phyloP scores from a whole-genome alignment of 2,888 invertebrate species.

The Eupelmus urozonus region DNA sequence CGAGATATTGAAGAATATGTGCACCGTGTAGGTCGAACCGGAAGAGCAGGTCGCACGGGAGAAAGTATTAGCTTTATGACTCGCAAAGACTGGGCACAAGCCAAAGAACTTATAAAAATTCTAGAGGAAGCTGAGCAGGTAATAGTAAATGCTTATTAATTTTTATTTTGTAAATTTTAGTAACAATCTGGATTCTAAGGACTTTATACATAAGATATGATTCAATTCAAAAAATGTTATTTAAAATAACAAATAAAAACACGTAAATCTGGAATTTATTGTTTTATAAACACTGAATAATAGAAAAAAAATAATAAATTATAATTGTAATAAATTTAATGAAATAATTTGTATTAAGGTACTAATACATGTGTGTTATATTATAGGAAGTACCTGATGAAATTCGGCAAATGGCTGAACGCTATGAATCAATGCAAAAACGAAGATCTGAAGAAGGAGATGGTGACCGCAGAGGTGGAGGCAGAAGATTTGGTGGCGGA shows the following conservation, averaged over 20 bases:
- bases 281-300: no score
- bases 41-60: constrained; percentile 92
- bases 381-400: constrained; percentile 89
- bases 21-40: constrained; percentile 96
- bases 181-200: no score
- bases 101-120: constrained; percentile 89
- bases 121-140: constrained; percentile 90
- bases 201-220: no score
- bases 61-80: constrained; percentile 90
- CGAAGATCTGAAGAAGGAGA: constrained; percentile 80
- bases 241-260: not conserved
- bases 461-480: constrained; percentile 74
- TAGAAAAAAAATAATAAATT: not conserved
- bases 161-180: constrained; percentile 7
- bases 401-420: constrained; percentile 86
- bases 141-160: constrained; percentile 53
- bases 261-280: not conserved
- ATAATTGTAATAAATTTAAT: no score
- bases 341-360: no score
- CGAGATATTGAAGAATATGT: constrained; percentile 97
- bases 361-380: no score
- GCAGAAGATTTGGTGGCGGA: constrained; percentile 73
- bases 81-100: constrained; percentile 89
- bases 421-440: constrained; percentile 85
- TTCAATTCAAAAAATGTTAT: not conserved